Conservation (phyloP, 2,113 vertebrate species). For the Anguilla japonica region DNA sequence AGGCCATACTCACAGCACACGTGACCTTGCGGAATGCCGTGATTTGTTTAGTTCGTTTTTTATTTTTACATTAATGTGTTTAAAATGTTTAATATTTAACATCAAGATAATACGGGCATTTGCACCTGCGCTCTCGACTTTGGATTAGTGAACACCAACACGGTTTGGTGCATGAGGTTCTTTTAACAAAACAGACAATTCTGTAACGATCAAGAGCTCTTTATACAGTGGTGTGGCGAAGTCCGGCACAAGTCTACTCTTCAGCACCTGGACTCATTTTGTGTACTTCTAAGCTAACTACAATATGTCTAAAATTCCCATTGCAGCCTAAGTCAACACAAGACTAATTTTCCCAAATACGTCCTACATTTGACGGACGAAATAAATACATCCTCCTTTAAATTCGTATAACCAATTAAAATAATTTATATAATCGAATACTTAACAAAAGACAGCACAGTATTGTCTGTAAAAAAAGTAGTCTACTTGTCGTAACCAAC, state of each 20-base stretch:
- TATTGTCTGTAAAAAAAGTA: not conserved
- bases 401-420: not conserved
- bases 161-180: slow-evolving; percentile 46
- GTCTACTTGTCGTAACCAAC: not conserved
- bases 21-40: not conserved
- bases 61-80: not conserved
- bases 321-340: not conserved
- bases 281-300: not conserved
- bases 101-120: not conserved
- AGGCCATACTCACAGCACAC: not conserved
- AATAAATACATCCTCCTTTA: not conserved
- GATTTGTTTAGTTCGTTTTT: not conserved
- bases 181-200: slow-evolving; percentile 32
- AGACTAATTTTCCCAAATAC: not conserved
- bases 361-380: not conserved
- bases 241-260: slow-evolving; percentile 43
- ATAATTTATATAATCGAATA: not conserved
- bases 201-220: slow-evolving; percentile 39
- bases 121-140: not conserved
- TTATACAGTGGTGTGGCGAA: slow-evolving; percentile 47
- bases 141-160: not conserved
- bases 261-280: slow-evolving; percentile 59
- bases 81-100: not conserved
- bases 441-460: not conserved
- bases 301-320: not conserved